Percentiles rank a stretch among this genome's conserved stretches.
Evolutionary conservation across 2,113 vertebrate species (phyloP).

Genomic region (Clupea harengus): DNA sequence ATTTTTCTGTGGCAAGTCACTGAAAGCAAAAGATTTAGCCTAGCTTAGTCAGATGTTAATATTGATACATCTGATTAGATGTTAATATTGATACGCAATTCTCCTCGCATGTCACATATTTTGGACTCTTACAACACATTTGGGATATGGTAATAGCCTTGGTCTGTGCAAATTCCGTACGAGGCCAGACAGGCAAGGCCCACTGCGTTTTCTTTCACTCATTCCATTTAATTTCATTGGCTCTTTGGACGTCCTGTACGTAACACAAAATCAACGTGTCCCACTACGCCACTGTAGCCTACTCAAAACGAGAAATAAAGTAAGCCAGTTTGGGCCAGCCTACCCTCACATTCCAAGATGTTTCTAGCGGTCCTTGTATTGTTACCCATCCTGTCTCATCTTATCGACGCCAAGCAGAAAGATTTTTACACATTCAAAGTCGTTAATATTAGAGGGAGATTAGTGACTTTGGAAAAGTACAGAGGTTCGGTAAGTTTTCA

Average conservation of each 20-base stretch:
- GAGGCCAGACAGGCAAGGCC: neutral
- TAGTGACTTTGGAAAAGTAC: slow-evolving; percentile 96
- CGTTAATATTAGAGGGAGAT: slow-evolving; percentile 92
- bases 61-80: too few relatives aligned
- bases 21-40: too few relatives aligned
- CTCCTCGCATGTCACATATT: neutral
- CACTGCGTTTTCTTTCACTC: neutral
- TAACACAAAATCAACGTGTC: neutral
- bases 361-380: slow-evolving; percentile 58
- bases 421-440: slow-evolving; percentile 91
- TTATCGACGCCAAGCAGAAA: slow-evolving; percentile 73
- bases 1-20: too few relatives aligned
- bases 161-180: neutral
- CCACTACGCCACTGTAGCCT: neutral
- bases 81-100: too few relatives aligned
- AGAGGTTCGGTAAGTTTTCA: slow-evolving; percentile 87
- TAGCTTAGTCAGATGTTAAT: too few relatives aligned
- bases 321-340: neutral
- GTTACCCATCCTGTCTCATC: slow-evolving; percentile 61
- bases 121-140: neutral
- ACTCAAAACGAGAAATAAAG: neutral
- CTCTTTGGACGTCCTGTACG: neutral
- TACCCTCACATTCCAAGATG: slow-evolving; percentile 54
- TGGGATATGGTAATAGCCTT: neutral
- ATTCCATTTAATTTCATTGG: neutral